phyloP scores from a whole-genome alignment of 2,797 vertebrate genomes.

The Ammospiza maritima region DNA sequence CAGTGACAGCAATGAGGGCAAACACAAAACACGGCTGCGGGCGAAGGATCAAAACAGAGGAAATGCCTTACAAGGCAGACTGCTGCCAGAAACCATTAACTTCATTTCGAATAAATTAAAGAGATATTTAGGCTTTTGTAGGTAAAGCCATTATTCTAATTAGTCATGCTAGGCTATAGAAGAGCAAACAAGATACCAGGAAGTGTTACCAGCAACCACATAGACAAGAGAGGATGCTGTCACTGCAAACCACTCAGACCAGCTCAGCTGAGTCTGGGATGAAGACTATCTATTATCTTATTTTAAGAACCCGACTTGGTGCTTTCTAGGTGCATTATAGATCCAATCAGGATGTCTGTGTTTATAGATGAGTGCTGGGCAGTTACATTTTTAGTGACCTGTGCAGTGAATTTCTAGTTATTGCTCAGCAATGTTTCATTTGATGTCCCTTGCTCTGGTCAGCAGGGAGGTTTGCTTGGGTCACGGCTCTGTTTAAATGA shows the following conservation, averaged over 20 bases:
- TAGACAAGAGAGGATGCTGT: neutral
- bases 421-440: neutral
- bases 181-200: neutral
- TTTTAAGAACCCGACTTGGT: neutral
- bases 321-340: neutral
- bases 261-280: neutral
- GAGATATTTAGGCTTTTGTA: neutral
- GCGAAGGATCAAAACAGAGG: neutral
- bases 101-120: slow-evolving; percentile 46
- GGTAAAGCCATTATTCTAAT: slow-evolving; percentile 26
- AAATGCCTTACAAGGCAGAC: neutral
- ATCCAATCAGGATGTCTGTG: neutral
- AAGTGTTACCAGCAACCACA: neutral
- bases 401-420: neutral
- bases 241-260: neutral
- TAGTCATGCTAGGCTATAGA: neutral
- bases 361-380: neutral
- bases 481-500: neutral
- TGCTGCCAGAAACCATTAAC: slow-evolving; percentile 32
- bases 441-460: neutral
- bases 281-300: neutral
- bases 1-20: neutral
- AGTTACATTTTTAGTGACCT: neutral
- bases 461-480: neutral
- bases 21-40: neutral